Evolutionary conservation across 2,888 invertebrate species (phyloP).

Genomic region (Heteropelma amictum): DNA sequence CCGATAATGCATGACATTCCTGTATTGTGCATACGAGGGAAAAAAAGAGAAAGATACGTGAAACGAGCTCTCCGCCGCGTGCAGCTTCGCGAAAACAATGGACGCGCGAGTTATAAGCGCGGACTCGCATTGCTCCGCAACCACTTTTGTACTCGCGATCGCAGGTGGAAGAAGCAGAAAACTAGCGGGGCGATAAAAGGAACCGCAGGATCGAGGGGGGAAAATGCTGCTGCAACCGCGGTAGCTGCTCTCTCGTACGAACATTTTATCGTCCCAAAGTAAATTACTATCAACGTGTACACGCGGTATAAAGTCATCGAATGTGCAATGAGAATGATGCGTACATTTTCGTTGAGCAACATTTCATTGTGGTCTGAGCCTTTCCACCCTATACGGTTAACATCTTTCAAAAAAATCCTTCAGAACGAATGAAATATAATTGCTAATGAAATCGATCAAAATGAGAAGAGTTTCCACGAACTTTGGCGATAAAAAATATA

Average conservation of each 20-base stretch:
- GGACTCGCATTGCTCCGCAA: too few relatives aligned
- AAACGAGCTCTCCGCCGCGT: slow-evolving; percentile 23
- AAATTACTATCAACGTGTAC: slow-evolving; percentile 7
- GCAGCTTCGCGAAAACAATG: slow-evolving; percentile 46
- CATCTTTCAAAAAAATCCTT: too few relatives aligned
- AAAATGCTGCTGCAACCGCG: slow-evolving; percentile 11
- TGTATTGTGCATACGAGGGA: not conserved
- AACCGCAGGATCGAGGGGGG: slow-evolving; percentile 19
- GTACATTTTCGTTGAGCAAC: too few relatives aligned
- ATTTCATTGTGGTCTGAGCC: too few relatives aligned
- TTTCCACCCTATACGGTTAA: too few relatives aligned
- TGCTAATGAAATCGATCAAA: too few relatives aligned
- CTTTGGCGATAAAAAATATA: too few relatives aligned
- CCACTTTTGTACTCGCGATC: slow-evolving; percentile 1
- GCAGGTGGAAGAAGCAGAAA: not conserved
- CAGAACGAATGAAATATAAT: too few relatives aligned
- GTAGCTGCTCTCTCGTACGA: slow-evolving; percentile 1
- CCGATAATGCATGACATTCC: slow-evolving; percentile 27
- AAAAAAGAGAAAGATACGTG: slow-evolving; percentile 12
- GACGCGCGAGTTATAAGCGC: slow-evolving; percentile 14
- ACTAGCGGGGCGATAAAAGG: slow-evolving; percentile 16
- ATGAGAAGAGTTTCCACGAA: too few relatives aligned
- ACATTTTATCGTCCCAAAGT: slow-evolving; percentile 6
- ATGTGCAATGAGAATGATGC: not conserved
- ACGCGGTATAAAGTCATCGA: not conserved